Evolutionary conservation across 37 sponge, comb jelly and placozoan species (phyloP).

Genomic region (Aphrocallistes beatrix): DNA sequence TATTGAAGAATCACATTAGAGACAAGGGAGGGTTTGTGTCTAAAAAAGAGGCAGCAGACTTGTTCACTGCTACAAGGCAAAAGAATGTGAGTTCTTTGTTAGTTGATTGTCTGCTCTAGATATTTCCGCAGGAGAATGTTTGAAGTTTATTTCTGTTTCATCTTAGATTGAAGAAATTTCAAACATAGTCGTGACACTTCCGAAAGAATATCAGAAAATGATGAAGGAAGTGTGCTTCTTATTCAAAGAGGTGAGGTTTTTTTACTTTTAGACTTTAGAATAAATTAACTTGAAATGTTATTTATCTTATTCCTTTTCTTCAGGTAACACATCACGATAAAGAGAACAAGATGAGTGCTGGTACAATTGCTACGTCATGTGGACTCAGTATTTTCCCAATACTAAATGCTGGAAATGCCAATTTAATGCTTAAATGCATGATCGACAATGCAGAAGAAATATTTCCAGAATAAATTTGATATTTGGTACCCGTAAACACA

Average conservation of each 20-base stretch:
- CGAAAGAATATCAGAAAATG: neutral
- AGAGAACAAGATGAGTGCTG: conserved; percentile 54
- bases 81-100: conserved; percentile 32
- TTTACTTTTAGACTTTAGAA: neutral
- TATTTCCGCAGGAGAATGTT: neutral
- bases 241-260: conserved; percentile 12
- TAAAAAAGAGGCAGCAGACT: conserved; percentile 26
- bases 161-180: neutral
- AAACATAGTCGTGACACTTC: neutral
- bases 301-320: neutral
- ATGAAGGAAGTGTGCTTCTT: neutral
- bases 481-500: too few relatives aligned
- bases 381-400: conserved; percentile 66
- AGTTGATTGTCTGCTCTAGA: neutral
- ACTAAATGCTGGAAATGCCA: conserved; percentile 43
- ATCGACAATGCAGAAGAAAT: conserved; percentile 37
- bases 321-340: conserved; percentile 36
- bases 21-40: conserved; percentile 42
- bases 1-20: conserved; percentile 69
- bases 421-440: conserved; percentile 41
- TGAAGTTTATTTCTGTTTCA: neutral
- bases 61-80: conserved; percentile 23
- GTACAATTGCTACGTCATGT: conserved; percentile 62
- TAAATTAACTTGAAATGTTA: neutral
- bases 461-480: conserved; percentile 20